Evolutionary conservation across 2,888 invertebrate genomes (phyloP).

Genomic region (Tanytarsus gracilentus): DNA sequence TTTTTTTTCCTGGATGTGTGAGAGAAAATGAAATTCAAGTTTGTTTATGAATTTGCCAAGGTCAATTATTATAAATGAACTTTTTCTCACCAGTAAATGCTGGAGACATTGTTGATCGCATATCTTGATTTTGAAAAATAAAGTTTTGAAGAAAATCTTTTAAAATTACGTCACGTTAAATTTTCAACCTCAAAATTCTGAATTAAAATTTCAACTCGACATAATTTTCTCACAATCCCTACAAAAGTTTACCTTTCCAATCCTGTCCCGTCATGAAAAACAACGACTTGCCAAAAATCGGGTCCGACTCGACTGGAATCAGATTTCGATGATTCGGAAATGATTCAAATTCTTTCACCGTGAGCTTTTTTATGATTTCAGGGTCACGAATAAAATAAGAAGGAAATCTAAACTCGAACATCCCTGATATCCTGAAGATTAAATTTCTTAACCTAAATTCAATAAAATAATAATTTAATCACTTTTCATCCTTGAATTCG

Average conservation of each 20-base stretch:
- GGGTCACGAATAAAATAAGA: slow-evolving; percentile 18
- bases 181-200: not conserved
- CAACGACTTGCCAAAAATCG: slow-evolving; percentile 31
- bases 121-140: not conserved
- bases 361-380: slow-evolving; percentile 17
- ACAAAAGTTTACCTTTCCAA: slow-evolving; percentile 36
- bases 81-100: slow-evolving; percentile 33
- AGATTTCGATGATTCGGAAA: slow-evolving; percentile 33
- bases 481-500: slow-evolving; percentile 21
- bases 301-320: slow-evolving; percentile 31
- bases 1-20: slow-evolving; percentile 34
- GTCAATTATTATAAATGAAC: not conserved
- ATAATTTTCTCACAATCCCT: too few relatives aligned
- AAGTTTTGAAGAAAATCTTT: not conserved
- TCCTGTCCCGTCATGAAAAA: slow-evolving; percentile 29
- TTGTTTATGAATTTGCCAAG: too few relatives aligned
- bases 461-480: not conserved
- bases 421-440: slow-evolving; percentile 6
- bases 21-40: too few relatives aligned
- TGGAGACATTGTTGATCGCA: slow-evolving; percentile 34
- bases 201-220: not conserved
- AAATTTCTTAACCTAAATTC: not conserved
- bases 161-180: too few relatives aligned
- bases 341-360: slow-evolving; percentile 31
- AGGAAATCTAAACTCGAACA: slow-evolving; percentile 19